Percentiles rank a stretch among this genome's conserved stretches.
These are phyloP conservation scores for Tragelaphus strepsiceros DNA, from an alignment of 2,113 vertebrate genomes.

Conservation along the genomic window DNA sequence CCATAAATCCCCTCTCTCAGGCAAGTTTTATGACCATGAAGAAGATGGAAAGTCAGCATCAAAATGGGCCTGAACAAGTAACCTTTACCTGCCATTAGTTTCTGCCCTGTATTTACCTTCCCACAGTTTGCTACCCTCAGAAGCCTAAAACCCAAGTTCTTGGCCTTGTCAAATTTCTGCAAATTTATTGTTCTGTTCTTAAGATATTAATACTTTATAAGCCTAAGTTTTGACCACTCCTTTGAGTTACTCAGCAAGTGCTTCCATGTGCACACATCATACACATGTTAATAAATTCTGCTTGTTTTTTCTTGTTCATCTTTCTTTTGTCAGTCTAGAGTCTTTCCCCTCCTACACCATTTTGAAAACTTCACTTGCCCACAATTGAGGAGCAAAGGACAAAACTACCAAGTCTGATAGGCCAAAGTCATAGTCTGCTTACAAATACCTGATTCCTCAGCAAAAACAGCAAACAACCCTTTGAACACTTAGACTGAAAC, in stretches of 20 bases:
- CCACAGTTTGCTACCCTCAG: background rate
- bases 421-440: constrained; percentile 6
- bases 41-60: background rate
- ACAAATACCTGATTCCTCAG: background rate
- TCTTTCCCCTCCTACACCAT: background rate
- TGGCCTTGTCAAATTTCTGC: background rate
- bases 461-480: background rate
- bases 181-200: background rate
- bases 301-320: background rate
- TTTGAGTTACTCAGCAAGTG: background rate
- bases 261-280: background rate
- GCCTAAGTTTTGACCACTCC: background rate
- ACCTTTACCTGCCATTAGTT: background rate
- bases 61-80: background rate
- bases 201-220: background rate
- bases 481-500: background rate
- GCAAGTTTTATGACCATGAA: background rate
- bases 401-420: background rate
- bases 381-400: background rate
- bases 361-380: constrained; percentile 4
- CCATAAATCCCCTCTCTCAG: background rate
- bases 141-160: background rate
- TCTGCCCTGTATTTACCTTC: background rate
- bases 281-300: background rate
- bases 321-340: background rate